Base-by-base conservation (phyloP, 2,113 vertebrate genomes). In the Papio anubis region DNA sequence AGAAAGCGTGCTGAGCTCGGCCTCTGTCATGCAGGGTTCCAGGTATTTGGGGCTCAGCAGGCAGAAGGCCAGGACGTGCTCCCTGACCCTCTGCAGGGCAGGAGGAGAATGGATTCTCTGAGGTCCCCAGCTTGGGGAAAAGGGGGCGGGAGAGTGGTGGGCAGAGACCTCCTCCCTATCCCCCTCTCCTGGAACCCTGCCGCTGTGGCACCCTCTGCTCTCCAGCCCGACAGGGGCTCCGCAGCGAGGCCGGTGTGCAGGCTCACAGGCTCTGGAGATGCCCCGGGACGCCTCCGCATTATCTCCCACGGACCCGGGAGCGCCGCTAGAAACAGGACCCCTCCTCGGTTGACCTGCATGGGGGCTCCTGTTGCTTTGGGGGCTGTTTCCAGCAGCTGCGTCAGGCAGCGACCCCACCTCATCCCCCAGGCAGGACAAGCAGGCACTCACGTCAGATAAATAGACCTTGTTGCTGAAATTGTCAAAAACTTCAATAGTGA, bases 381-480 rank as follows among this genome's bases (percentile, higher is more conserved):
- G 14, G 23, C 21, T 61, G 35, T 86, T 50, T 16, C 2, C 0
- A 66, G 78, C 23, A 55, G 6, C 43, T 81, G 73, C 59, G 21
- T 57, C 17, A 17, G 30, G 32, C 72, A 30, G 13, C 0, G 3
- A 5, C 11, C 76, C 48, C 45, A 5, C 17, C 4, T 5, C 13
- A 2, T 50, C 30, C 11, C 30, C 38, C 68, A 12, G 0, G 61
- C 73, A 35, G 78, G 45, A 43, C 59, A 0, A n/a, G 32, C 6
- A 0, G 97, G 80, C 78, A 99, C 99, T 99, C 98, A 99, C 99
- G 92, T 99, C 99, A 30, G 99, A 99, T 23, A 99, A 98, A 98
- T 99, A 99, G 92, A 99, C 98, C 96, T 99, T 99, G 98, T 99
- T 99, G 94, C 99, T 99, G 1, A 99, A 99, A 98, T 99, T 99